Evolutionary conservation across 1,140 invertebrate species (phyloP), one percentile per base, ranked within the genome.

Genomic region (Medauroidea extradentata): DNA sequence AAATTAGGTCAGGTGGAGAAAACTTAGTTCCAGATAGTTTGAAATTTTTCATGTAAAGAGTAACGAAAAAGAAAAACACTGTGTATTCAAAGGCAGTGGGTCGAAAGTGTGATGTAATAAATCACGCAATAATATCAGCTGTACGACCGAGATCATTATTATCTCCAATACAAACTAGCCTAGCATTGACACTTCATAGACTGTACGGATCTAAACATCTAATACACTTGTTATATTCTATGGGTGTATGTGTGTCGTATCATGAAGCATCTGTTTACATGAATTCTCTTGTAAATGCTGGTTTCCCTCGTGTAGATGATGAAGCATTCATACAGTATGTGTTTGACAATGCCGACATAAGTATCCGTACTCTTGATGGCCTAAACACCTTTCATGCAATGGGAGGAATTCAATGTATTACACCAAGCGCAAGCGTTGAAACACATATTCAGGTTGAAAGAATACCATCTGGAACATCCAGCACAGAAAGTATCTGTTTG

Each of bases 281-380:
- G 44, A 5, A 18, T 18, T 53, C 43, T 18, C 23, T 42, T 16
- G 24, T 55, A n/a, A 16, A 19, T 19, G 18, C 18, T 21, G 44
- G 24, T 21, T 21, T 5, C 18, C 44, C 18, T 46, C 18, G 9
- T 19, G 18, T 25, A 46, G n/a, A 46, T 25, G 24, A 21, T 7
- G 44, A 46, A 21, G 18, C 44, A 46, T 46, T 46, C 24, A 19
- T 46, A 46, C 67, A 69, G 62, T 70, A 69, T 59, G 59, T 67
- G 48, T 69, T 66, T 43, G 67, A 70, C 43, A 69, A 69, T 50
- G 68, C 69, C 16, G 67, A 71, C 57, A 55, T 63, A 49, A 69
- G 69, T 60, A 53, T 53, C 9, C 41, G 57, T 25, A 71, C 68
- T 43, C 23, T 70, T 38, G 65, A 68, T 58, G 67, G 67, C n/a